Evolutionary conservation across 2,888 invertebrate genomes (phyloP).

Genomic region (Agrenia bidenticulata): DNA sequence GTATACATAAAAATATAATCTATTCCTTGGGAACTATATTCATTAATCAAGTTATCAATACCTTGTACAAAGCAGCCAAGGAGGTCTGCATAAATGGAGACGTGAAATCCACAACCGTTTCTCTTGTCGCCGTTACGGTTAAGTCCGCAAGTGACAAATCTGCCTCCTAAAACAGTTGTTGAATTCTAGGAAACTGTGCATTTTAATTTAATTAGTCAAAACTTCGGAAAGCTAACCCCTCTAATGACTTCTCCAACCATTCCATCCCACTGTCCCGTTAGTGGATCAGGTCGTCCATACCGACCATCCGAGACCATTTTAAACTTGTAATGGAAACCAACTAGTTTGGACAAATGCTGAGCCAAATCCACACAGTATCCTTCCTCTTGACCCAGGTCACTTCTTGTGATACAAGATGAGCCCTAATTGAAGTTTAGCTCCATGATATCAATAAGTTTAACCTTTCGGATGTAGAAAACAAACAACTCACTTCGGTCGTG

Average conservation of each 20-base stretch:
- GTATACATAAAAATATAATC: no score
- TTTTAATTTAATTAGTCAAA: neutral
- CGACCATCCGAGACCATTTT: slow-evolving; percentile 42
- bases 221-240: slow-evolving; percentile 31
- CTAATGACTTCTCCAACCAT: slow-evolving; percentile 49
- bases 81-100: slow-evolving; percentile 52
- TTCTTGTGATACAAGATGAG: slow-evolving; percentile 37
- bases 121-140: slow-evolving; percentile 47
- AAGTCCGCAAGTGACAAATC: slow-evolving; percentile 50
- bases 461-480: no score
- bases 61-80: slow-evolving; percentile 50
- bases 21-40: no score
- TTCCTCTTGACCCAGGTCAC: slow-evolving; percentile 40
- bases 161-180: slow-evolving; percentile 38
- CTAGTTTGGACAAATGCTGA: slow-evolving; percentile 40
- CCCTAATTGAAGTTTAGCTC: slow-evolving; percentile 16
- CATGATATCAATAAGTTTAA: neutral
- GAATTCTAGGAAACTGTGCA: neutral
- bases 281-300: slow-evolving; percentile 44
- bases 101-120: slow-evolving; percentile 47
- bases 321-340: slow-evolving; percentile 48
- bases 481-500: slow-evolving; percentile 35
- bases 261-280: slow-evolving; percentile 50
- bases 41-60: no score
- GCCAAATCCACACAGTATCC: slow-evolving; percentile 49